Base-by-base conservation (phyloP, 2,888 invertebrate species). In the Molanna angustata region DNA sequence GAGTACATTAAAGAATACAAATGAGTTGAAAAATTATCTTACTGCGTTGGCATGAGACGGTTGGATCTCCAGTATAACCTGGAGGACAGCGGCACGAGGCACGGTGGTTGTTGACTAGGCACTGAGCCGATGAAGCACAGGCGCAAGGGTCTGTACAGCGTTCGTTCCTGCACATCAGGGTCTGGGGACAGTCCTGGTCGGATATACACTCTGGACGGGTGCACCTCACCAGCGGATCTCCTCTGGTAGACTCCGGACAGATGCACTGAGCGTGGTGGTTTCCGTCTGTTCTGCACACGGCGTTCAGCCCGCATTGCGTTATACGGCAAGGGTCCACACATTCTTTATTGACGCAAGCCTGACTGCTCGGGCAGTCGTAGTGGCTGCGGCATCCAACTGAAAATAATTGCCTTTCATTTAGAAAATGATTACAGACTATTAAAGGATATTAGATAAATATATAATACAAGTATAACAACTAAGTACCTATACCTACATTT, bases 71-170 rank as follows among this genome's bases (percentile, higher is more conserved):
- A 52, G 74, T 78, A 60, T 87, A 89, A 13, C 90, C 91, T 39
- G 90, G 83, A 32, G 90, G 88, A 68, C 94, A 94, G 61, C 85
- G 82, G 64, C 94, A 94, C 45, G 80, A 77, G 1, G 92, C 83
- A 49, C 77, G 72, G 68, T 94, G 94, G 60, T 89, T 85, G 47
- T 80, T 76, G 3, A 91, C 90, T 1, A 78, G 80, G 64, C 94
- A 94, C 54, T 84, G 76, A 1, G 93, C 89, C 7, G 79, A 80
- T 4, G 79, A 71, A n/a, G 90, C 89, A 66, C 93, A 94, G 48
- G 86, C 81, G 69, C 94, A 94, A 4, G 93, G 93, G 73, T 89
- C 85, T 64, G 83, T 83, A 65, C 94, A 95, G 53, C 80, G 81
- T 64, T 86, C 86, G 61, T 84, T 84, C 57, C 80, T 77, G 64